Percentiles rank a stretch among this genome's conserved stretches.
Conservation (phyloP, 2,113 vertebrate species). For the Tyto alba region DNA sequence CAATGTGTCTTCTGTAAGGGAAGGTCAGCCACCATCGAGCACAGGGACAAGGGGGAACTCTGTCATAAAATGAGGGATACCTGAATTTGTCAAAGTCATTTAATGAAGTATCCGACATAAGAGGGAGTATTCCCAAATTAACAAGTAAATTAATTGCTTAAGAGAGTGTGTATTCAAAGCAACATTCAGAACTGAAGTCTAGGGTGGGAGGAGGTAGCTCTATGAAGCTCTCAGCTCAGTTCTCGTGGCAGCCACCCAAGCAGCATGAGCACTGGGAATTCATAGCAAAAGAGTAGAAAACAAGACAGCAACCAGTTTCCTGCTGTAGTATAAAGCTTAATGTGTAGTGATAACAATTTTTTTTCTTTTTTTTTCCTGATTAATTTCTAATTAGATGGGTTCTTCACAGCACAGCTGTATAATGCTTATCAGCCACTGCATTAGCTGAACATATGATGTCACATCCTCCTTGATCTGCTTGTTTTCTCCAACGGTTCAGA, state of each 20-base stretch:
- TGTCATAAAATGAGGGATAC: neutral
- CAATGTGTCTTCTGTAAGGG: fast-evolving
- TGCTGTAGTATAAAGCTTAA: neutral
- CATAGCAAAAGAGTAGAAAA: neutral
- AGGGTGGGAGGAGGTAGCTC: neutral
- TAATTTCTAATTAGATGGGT: neutral
- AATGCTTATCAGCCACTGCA: neutral
- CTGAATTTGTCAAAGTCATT: neutral
- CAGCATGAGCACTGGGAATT: fast-evolving
- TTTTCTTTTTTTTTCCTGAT: neutral
- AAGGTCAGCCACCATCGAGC: neutral
- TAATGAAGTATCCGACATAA: neutral
- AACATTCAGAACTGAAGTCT: neutral
- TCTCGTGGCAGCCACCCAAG: neutral
- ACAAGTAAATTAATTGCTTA: neutral
- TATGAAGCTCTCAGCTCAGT: neutral
- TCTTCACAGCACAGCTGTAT: neutral
- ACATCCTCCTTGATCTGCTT: neutral
- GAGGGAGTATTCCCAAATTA: neutral
- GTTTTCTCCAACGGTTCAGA: neutral
- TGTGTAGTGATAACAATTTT: no score
- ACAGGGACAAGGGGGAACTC: neutral
- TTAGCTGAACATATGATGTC: neutral
- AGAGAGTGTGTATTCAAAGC: neutral
- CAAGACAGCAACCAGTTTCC: neutral